Evolutionary conservation across 2,113 vertebrate genomes (phyloP), one percentile per base, ranked within the genome.

Genomic region (Calidris pugnax): DNA sequence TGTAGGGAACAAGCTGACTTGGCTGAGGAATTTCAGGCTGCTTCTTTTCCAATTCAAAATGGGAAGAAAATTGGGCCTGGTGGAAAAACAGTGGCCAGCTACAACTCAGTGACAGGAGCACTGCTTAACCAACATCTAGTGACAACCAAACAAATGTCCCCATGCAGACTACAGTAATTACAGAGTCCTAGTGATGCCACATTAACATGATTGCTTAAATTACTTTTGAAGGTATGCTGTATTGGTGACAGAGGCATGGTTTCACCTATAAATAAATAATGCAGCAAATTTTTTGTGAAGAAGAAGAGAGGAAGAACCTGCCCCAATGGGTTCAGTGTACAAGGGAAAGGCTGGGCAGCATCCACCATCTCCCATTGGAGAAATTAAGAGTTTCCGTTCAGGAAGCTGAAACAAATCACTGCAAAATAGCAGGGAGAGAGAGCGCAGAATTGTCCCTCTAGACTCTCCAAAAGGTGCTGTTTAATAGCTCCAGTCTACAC

Each of bases 1-100:
- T 75, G 51, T 51, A 90, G 60, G 55, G 71, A 95, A 76, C 60
- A 89, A 95, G 55, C 57, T 78, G 84, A 82, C 55, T 90, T 96
- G 94, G 91, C 86, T 97, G 74, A 93, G 59, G 55, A 91, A 89
- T 92, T 95, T 87, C 53, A 88, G 62, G 45, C 63, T 90, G 88
- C 41, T 79, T 75, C 92, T 75, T 85, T 91, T 90, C 73, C 75
- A 92, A 18, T 94, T 93, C 80, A 89, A 75, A 96, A 85, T 76
- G 69, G n/a, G 74, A 91, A 59, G 60, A 95, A 86, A 91, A 96
- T 37, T 95, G 4, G 72, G 68, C 76, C 93, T 85, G 28, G 74
- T 71, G 74, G 48, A 20, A 77, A 93, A 96, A 35, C 56, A 62
- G n/a, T 82, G 39, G 75, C 91, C 95, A 86, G 85, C 55, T 91